phyloP scores from a whole-genome alignment of 30 jellyfish, hydroid and myxozoan genomes.

The Hydractinia symbiolongicarpus region DNA sequence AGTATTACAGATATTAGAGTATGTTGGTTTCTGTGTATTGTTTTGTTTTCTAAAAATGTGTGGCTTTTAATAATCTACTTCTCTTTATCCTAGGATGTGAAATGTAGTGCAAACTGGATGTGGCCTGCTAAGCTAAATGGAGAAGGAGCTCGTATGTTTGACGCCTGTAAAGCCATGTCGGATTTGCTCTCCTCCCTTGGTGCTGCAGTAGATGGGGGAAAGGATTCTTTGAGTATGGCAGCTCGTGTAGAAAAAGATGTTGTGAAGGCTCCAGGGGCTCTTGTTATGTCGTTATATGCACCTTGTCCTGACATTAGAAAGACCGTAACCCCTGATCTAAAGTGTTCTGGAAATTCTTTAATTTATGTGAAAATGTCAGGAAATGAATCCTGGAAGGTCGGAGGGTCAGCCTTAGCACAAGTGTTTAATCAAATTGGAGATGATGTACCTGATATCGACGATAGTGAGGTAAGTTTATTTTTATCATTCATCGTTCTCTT shows the following conservation, averaged over 20 bases:
- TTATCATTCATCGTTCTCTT: background rate
- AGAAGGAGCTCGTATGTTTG: slow-evolving; percentile 73
- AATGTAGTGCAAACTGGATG: slow-evolving; percentile 97
- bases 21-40: background rate
- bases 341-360: slow-evolving; percentile 24
- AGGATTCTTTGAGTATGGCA: slow-evolving; percentile 87
- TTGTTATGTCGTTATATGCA: slow-evolving; percentile 73
- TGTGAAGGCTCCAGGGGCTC: slow-evolving; percentile 78
- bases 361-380: slow-evolving; percentile 46
- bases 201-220: slow-evolving; percentile 82
- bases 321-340: slow-evolving; percentile 81
- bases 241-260: slow-evolving; percentile 71
- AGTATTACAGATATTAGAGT: slow-evolving; percentile 63
- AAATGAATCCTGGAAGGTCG: slow-evolving; percentile 30
- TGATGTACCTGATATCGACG: slow-evolving; percentile 79
- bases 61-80: background rate
- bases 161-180: slow-evolving; percentile 75
- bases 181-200: slow-evolving; percentile 52
- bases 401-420: slow-evolving; percentile 89
- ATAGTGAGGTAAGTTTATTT: slow-evolving; percentile 38
- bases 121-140: slow-evolving; percentile 86
- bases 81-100: slow-evolving; percentile 45
- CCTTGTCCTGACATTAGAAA: slow-evolving; percentile 72
- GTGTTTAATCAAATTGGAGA: slow-evolving; percentile 77
- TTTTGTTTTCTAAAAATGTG: background rate